Evolutionary conservation across 2,797 vertebrate genomes (phyloP).

Genomic region (Eremophila alpestris): DNA sequence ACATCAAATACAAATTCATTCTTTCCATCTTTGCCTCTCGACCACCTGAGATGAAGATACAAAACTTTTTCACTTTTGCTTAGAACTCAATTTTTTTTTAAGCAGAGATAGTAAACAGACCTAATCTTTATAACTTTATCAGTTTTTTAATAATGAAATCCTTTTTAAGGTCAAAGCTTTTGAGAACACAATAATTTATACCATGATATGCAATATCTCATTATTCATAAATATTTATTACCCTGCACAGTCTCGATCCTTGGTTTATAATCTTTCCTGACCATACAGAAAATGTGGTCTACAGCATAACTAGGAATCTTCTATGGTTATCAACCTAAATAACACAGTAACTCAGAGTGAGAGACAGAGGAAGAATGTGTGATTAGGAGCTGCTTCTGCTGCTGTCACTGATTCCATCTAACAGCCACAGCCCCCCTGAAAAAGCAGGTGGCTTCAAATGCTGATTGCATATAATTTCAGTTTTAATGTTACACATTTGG

Average conservation of each 20-base stretch:
- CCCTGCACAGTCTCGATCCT: background rate
- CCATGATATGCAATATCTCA: background rate
- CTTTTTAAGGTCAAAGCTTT: background rate
- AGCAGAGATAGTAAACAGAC: background rate
- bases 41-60: background rate
- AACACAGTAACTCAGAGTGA: background rate
- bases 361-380: background rate
- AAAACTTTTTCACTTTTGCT: background rate
- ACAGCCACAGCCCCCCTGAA: background rate
- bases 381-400: background rate
- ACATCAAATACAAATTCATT: background rate
- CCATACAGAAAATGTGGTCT: background rate
- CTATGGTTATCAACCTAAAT: background rate
- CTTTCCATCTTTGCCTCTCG: background rate
- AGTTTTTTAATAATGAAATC: background rate
- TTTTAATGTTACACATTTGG: background rate
- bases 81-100: background rate
- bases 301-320: background rate
- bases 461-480: background rate
- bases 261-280: background rate
- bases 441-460: background rate
- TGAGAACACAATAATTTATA: background rate
- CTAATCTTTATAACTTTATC: background rate
- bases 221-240: background rate
- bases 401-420: background rate